Evolutionary conservation across 2,797 vertebrate genomes (phyloP), one percentile per base, ranked within the genome.

Genomic region (Coccyzus lansbergi): DNA sequence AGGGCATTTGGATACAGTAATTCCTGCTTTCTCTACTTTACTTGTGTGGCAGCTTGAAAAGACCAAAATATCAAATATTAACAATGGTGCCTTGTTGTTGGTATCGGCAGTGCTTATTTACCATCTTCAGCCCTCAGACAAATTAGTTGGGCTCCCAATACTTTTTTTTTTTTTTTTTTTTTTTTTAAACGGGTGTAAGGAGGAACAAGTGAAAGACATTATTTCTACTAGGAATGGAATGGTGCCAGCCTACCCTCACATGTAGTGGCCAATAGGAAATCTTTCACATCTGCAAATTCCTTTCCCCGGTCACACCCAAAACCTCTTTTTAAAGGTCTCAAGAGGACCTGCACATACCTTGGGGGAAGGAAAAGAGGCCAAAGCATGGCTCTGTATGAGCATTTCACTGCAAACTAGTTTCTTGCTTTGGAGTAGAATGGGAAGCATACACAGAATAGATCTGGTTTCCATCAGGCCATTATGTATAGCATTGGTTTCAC

Each of bases 401-500:
- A 0, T 90, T 83, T 49, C 69, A 26, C 52, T 95, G 86, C 74
- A 87, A 62, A 69, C 0, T 18, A 74, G 78, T 24, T 90, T 25
- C 86, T 94, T 83, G 75, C 74, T 83, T 46, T 78, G 86, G 86
- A 87, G 65, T 6, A 85, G 91, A 34, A 93, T 31, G 53, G 72
- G 71, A 93, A 93, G 76, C 71, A 77, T 3, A 40, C 12, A 5
- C 75, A 72, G 69, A 71, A 36, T 70, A 77, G 91, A 40, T 88
- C 93, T 95, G 96, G 80, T 90, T 92, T 83, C 92, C 92, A 95
- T 95, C 94, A 95, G 87, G n/a, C 64, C 0, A 1, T 91, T 94
- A 91, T 94, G 95, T 92, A 95, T 76, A 84, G 85, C 75, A 7
- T 4, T 33, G 78, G 84, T 93, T 87, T 91, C 90, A 89, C 94